Evolutionary conservation across 1,140 invertebrate genomes (phyloP).

Genomic region (Anadara kagoshimensis): DNA sequence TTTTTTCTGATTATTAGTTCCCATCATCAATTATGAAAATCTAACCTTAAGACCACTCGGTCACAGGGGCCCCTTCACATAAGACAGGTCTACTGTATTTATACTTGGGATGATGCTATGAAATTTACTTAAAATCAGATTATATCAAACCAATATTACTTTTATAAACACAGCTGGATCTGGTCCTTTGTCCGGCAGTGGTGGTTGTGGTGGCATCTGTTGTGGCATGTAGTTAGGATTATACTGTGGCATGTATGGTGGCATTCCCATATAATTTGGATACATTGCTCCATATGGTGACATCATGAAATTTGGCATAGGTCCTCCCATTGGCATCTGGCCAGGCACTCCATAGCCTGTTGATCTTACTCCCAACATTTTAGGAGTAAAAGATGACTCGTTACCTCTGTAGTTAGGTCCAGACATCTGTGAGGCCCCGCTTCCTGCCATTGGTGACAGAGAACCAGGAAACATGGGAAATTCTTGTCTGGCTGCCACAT

Average conservation of each 20-base stretch:
- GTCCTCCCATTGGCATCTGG: too few species aligned
- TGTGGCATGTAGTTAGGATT: background rate
- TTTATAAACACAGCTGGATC: slow-evolving; percentile 16
- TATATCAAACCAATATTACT: background rate
- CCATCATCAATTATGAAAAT: too few species aligned
- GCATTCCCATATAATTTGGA: slow-evolving; percentile 14
- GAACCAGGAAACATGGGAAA: slow-evolving; percentile 36
- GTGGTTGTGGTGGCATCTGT: background rate
- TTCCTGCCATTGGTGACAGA: slow-evolving; percentile 21
- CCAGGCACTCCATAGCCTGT: slow-evolving; percentile 12
- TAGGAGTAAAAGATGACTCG: slow-evolving; percentile 4
- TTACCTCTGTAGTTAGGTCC: background rate
- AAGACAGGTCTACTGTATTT: too few species aligned
- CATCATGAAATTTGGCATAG: background rate
- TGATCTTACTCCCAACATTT: background rate
- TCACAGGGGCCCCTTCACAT: too few species aligned
- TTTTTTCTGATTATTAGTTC: too few species aligned
- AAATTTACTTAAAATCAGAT: background rate
- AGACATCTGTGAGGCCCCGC: slow-evolving; percentile 6
- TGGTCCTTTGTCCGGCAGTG: background rate
- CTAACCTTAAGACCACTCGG: too few species aligned
- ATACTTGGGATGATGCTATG: too few species aligned
- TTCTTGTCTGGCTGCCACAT: slow-evolving; percentile 38
- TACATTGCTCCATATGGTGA: slow-evolving; percentile 16
- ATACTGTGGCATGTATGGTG: slow-evolving; percentile 11